Evolutionary conservation across 2,113 vertebrate species (phyloP), one percentile per base, ranked within the genome.

Genomic region (Tragelaphus imberbis): DNA sequence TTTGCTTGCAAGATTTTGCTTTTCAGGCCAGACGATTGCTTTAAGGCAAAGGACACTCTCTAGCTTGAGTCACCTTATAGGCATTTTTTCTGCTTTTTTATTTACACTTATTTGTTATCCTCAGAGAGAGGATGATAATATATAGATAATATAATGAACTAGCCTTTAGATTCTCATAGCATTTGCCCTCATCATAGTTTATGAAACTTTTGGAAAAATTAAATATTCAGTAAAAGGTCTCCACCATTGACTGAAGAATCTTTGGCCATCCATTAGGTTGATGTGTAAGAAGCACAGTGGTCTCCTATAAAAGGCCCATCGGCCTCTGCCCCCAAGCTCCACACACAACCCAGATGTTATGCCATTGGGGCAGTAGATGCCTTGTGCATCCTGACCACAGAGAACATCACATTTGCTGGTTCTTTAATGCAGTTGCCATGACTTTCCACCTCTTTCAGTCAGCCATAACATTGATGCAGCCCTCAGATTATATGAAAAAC

Each of bases 61-160:
- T 98, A 58, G 95, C 96, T 97, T 58, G 2, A 97, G 85, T 97
- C 97, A 88, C 96, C 92, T 88, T 94, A 5, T 88, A 95, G 95
- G 56, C 91, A 95, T 97, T 97, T 92, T 92, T 87, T 98, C 93
- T 97, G 98, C 86, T 97, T 97, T 97, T 98, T 95, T 97, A 93
- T 98, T 98, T 98, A 96, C 98, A 97, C 88, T 91, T 61, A 28
- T 97, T 75, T 94, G 97, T 98, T 97, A 98, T 98, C 98, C 98
- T 98, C 93, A 97, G 94, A 98, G 79, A 95, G 95, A 97, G 97
- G 88, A 98, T 96, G 92, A 84, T 97, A 97, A 97, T 98, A 97
- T 97, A 97, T 97, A 94, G 96, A 49, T 97, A 97, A 98, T 96
- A 96, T 95, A 96, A 97, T 88, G 88, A 97, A 87, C 80, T 95